A percentile compares a stretch with the other conserved stretches of the same genome.
phyloP scores from a whole-genome alignment of 2,888 invertebrate species.

The Brachynemurus nebulosus region DNA sequence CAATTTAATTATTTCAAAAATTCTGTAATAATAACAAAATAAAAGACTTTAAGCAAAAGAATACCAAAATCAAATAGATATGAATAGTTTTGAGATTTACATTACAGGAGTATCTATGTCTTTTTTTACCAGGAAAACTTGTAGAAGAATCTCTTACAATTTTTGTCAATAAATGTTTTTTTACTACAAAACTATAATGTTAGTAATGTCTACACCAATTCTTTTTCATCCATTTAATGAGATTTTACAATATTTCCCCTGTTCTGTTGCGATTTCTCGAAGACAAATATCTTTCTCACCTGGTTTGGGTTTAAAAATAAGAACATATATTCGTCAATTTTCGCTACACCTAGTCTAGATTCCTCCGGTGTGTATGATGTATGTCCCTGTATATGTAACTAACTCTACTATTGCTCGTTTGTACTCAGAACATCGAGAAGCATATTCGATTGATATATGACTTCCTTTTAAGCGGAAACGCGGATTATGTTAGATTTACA shows the following conservation, averaged over 20 bases:
- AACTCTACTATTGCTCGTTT: no score
- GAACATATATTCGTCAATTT: not conserved
- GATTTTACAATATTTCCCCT: no score
- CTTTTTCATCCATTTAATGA: no score
- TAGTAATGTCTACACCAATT: no score
- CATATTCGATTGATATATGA: slow-evolving; percentile 31
- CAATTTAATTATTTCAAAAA: not conserved
- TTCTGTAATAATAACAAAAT: not conserved
- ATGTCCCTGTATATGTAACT: slow-evolving; percentile 21
- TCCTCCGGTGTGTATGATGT: not conserved
- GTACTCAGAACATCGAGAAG: no score
- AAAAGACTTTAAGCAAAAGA: not conserved
- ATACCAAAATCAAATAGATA: not conserved
- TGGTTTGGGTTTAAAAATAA: slow-evolving; percentile 1
- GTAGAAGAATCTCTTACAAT: no score
- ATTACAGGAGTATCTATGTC: no score
- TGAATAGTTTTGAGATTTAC: no score
- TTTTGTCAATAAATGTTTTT: no score
- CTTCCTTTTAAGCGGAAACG: slow-evolving; percentile 33
- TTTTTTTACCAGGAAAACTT: no score
- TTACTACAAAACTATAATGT: no score
- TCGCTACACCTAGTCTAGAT: not conserved
- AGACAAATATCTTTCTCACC: not conserved
- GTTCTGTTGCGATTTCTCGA: no score
- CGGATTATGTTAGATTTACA: slow-evolving; percentile 26